Conservation (phyloP, 1,140 invertebrate species). For the Pseudomyrmex sp. region DNA sequence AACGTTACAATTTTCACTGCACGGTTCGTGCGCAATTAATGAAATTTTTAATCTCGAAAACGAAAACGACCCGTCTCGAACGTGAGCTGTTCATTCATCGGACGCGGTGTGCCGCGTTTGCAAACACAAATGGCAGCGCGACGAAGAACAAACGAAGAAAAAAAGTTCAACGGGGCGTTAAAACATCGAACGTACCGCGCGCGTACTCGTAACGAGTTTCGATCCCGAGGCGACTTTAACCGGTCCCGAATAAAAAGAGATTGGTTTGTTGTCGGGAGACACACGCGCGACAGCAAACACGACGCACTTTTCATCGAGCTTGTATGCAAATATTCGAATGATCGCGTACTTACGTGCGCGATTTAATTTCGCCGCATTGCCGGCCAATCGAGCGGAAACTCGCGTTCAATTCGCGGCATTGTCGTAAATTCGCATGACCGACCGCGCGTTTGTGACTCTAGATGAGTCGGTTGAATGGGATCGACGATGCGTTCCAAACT, state of each 20-base stretch:
- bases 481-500: constrained; percentile 68
- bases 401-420: constrained; percentile 11
- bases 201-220: not conserved
- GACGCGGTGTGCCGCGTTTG: not conserved
- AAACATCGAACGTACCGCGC: constrained; percentile 25
- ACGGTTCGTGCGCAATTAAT: too few relatives aligned
- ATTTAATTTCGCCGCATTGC: constrained; percentile 57
- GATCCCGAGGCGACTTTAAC: not conserved
- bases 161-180: constrained; percentile 42
- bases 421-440: not conserved
- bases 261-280: not conserved
- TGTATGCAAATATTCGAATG: constrained; percentile 60
- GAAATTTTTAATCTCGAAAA: not conserved
- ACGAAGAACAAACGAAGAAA: not conserved
- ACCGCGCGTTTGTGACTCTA: not conserved
- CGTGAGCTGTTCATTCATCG: not conserved
- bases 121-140: not conserved
- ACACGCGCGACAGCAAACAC: constrained; percentile 28
- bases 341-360: constrained; percentile 51
- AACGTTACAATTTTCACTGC: not conserved
- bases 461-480: constrained; percentile 60
- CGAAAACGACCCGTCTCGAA: not conserved
- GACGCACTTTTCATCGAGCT: constrained; percentile 60
- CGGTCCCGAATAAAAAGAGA: constrained; percentile 14
- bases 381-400: constrained; percentile 24